Evolutionary conservation across 2,888 invertebrate species (phyloP), one percentile per base, ranked within the genome.

Genomic region (Hylaea fasciaria): DNA sequence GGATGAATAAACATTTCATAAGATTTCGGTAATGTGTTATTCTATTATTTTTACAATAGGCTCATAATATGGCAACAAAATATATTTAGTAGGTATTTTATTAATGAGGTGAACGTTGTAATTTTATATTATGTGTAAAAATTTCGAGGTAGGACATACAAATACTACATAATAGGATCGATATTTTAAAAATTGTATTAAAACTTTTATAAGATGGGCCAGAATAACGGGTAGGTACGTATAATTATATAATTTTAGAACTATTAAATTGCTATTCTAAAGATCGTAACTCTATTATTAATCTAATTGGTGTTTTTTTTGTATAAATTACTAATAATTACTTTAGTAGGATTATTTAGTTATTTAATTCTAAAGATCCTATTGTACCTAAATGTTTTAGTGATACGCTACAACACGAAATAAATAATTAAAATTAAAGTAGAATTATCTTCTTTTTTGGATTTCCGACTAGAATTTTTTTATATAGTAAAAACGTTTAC

Each of bases 281-380:
- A 72, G 69, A 73, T 71, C 64, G 59, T 83, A 79, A 62, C 47
- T 71, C 80, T 85, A 84, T 66, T 64, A 65, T 73, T 40, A 75
- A 80, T 71, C 85, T 89, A 89, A 78, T 89, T 89, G 90, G 89
- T 89, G 90, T 90, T 89, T 90, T n/a, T 89, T 61, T 86, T 83
- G 80, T 80, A 79, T 82, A 77, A 77, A 77, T 80, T 70, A 78
- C 74, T 81, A 86, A 69, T 81, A 81, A 79, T 82, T 82, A 79
- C 56, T 63, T 71, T 73, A 65, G 80, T 80, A 84, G 81, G 80
- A 82, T 77, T 77, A 71, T 68, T 9, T 35, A 9, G 11, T 71
- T 45, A 46, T 41, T 41, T 56, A 28, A 51, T 11, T 47, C 52
- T 61, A 56, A n/a, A 16, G 5, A 32, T 28, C 17, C 52, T 53